Evolutionary conservation across 1,140 invertebrate species (phyloP).

Genomic region (Maconellicoccus hirsutus): DNA sequence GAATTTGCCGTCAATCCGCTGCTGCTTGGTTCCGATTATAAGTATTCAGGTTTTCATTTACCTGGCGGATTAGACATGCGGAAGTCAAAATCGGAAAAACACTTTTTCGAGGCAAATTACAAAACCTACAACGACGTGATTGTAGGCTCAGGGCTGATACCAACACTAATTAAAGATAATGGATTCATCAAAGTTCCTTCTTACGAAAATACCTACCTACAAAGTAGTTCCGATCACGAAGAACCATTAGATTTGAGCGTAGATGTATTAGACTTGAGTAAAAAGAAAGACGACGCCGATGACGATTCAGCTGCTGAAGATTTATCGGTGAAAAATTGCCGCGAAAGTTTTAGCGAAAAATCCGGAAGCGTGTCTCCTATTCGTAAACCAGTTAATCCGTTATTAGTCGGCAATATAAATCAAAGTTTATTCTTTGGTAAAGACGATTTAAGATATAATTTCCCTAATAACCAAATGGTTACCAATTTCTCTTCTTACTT

Average conservation of each 20-base stretch:
- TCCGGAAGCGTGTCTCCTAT: background rate
- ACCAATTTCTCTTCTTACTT: conserved; percentile 7
- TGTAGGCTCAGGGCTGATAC: background rate
- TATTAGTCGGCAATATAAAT: conserved; percentile 35
- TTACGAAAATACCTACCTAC: background rate
- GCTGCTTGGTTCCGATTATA: background rate
- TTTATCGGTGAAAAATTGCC: conserved; percentile 33
- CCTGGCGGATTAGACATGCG: background rate
- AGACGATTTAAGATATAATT: background rate
- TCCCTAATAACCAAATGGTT: background rate
- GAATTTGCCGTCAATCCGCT: background rate
- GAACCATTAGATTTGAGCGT: conserved; percentile 24
- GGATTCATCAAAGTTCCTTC: background rate
- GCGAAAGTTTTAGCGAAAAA: conserved; percentile 10
- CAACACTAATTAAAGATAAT: background rate
- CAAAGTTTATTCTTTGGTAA: conserved; percentile 35
- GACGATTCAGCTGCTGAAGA: conserved; percentile 36
- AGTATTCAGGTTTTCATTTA: background rate
- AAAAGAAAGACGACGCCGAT: conserved; percentile 45
- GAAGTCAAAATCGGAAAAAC: background rate
- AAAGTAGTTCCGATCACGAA: conserved; percentile 26
- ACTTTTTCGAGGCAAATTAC: background rate
- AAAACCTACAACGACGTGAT: background rate
- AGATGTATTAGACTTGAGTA: conserved; percentile 68
- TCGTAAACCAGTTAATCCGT: conserved; percentile 33